Base-by-base conservation (phyloP, 1,140 invertebrate species). In the Thrips palmi region DNA sequence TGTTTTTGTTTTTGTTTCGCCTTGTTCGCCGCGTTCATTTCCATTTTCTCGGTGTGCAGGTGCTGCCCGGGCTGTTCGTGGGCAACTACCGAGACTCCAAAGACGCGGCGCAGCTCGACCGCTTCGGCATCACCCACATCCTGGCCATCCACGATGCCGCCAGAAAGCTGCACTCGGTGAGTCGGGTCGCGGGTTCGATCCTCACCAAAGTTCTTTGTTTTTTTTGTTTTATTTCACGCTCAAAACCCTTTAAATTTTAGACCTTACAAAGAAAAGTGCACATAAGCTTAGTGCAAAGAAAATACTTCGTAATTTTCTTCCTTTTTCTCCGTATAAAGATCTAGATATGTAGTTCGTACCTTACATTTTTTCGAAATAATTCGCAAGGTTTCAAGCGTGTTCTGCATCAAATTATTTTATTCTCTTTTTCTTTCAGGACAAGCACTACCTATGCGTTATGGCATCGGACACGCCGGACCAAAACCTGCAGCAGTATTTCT, bases 71-170 rank as follows among this genome's bases (percentile, higher is more conserved):
- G 41, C 68, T 87, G 12, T 87, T 84, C 55, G 73, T 87, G 41
- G 81, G 81, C 36, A 86, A 84, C 57, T 84, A 84, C 57, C 66
- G 87, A 48, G 89, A 96, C 62, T 88, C 88, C 12, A 93, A 92
- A 59, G 88, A 94, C 60, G 55, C 70, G 10, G 68, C 77, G 46
- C 87, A 94, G 57, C 62, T 94, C 46, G 74, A 82, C 47, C 74
- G 79, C 44, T 81, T 84, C 62, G 75, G 81, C 50, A 96, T 97
- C 42, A 91, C 87, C 12, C 89, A 97, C 57, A 94, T 97, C 44
- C 64, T 97, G 34, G 82, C 89, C 40, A 88, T 97, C 54, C 87
- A 93, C 63, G 88, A 94, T 61, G 81, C 84, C 43, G 86, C 89
- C 10, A 70, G 82, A 44, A 71, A 77, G 59, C 60, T 88, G 41